Evolutionary conservation across 2,888 invertebrate species (phyloP).

Genomic region (Microctonus hyperodae): DNA sequence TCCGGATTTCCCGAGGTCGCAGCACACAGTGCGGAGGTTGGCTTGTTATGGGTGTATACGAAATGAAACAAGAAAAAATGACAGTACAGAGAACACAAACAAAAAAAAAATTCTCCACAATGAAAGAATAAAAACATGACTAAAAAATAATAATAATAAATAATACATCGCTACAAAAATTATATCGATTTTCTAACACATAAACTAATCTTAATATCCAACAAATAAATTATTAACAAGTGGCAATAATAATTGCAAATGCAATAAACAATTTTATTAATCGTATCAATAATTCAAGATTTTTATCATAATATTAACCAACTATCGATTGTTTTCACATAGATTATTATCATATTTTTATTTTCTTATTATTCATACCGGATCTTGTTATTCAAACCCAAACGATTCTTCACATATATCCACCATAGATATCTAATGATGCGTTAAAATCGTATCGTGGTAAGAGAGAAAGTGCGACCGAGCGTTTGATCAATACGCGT

Average conservation of each 20-base stretch:
- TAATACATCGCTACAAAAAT: neutral
- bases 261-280: neutral
- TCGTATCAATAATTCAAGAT: too few relatives aligned
- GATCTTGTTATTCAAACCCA: too few relatives aligned
- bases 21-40: constrained; percentile 10
- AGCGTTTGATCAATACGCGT: constrained; percentile 42
- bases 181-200: neutral
- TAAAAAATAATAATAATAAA: neutral
- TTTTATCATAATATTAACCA: neutral
- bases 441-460: constrained; percentile 22
- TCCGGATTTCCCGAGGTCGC: constrained; percentile 34
- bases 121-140: neutral
- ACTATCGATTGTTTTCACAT: neutral
- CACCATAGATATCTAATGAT: constrained; percentile 14
- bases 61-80: constrained; percentile 21
- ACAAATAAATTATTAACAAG: neutral
- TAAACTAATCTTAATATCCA: neutral
- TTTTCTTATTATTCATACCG: neutral
- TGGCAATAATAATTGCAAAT: neutral
- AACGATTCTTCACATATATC: constrained; percentile 22
- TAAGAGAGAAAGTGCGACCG: constrained; percentile 25
- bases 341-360: neutral
- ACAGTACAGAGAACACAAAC: neutral
- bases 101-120: neutral
- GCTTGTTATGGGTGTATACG: constrained; percentile 8